These are phyloP conservation scores for Equus przewalskii DNA, from an alignment of 2,113 vertebrate genomes.

Conservation along the genomic window DNA sequence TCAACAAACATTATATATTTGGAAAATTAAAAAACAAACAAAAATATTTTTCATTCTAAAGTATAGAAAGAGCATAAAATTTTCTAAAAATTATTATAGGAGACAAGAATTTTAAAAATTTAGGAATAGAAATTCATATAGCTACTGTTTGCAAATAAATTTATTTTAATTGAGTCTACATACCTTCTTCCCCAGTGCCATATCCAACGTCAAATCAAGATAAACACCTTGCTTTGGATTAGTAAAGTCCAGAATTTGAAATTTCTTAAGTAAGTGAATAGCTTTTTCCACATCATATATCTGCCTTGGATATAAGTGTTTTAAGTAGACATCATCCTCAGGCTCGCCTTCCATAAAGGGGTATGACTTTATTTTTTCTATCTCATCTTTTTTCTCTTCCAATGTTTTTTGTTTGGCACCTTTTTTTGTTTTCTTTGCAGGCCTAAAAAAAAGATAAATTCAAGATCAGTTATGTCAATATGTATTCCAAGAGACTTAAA, in stretches of 20 bases:
- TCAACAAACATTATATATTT: background rate
- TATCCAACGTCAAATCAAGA: conserved; percentile 92
- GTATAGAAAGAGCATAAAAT: background rate
- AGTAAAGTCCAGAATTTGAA: conserved; percentile 93
- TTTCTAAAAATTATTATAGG: conserved; percentile 54
- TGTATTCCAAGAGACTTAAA: background rate
- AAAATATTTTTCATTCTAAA: background rate
- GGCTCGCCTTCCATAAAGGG: conserved; percentile 84
- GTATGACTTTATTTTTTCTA: conserved; percentile 77
- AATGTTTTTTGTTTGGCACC: conserved; percentile 77
- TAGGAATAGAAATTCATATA: conserved; percentile 39
- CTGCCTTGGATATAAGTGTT: conserved; percentile 88
- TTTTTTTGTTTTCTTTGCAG: conserved; percentile 63
- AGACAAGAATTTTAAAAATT: conserved; percentile 47
- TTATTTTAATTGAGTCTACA: background rate
- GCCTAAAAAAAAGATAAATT: conserved; percentile 82
- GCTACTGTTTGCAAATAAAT: conserved; percentile 31
- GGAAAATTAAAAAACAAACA: background rate
- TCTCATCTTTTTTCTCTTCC: conserved; percentile 76
- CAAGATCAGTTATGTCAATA: background rate
- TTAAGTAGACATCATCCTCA: conserved; percentile 93
- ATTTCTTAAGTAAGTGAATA: conserved; percentile 92
- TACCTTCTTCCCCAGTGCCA: conserved; percentile 96
- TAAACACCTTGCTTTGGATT: conserved; percentile 89
- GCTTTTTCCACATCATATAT: conserved; percentile 85